These are phyloP conservation scores for Corvus cornix DNA, from an alignment of 2,113 vertebrate species.

Conservation along the genomic window DNA sequence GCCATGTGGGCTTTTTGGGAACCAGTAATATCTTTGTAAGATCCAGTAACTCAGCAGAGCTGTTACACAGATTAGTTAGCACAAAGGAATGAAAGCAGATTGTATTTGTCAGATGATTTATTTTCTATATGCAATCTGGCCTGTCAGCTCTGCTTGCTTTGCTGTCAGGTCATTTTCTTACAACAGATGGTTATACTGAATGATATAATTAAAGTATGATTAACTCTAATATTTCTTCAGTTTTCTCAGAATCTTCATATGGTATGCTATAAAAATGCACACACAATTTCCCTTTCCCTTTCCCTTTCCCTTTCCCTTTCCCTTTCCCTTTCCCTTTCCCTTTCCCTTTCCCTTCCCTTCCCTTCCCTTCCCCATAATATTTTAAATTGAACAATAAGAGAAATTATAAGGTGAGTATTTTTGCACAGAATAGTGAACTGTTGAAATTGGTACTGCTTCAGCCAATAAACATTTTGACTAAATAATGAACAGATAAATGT, in stretches of 20 bases:
- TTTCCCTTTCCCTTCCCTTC: too few species aligned
- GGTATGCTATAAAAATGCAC: neutral
- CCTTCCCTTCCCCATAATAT: neutral
- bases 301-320: neutral
- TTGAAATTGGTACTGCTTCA: neutral
- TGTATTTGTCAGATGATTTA: conserved; percentile 49
- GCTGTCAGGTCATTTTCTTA: conserved; percentile 24
- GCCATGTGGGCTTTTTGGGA: neutral
- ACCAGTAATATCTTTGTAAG: neutral
- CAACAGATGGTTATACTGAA: conserved; percentile 4
- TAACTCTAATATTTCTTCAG: neutral
- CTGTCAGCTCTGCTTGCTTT: neutral
- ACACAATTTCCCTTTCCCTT: neutral
- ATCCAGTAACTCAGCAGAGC: conserved; percentile 23
- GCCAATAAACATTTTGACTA: neutral
- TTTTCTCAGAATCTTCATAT: neutral
- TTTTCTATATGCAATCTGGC: neutral
- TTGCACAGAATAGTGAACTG: neutral
- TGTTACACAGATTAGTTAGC: conserved; percentile 19
- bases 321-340: too few species aligned
- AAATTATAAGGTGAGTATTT: neutral
- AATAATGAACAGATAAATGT: neutral
- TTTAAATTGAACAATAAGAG: neutral
- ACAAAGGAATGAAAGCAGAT: conserved; percentile 25
- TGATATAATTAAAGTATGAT: conserved; percentile 30